Evolutionary conservation across 2,797 vertebrate species (phyloP), one percentile per base, ranked within the genome.

Genomic region (Ataeniobius toweri): DNA sequence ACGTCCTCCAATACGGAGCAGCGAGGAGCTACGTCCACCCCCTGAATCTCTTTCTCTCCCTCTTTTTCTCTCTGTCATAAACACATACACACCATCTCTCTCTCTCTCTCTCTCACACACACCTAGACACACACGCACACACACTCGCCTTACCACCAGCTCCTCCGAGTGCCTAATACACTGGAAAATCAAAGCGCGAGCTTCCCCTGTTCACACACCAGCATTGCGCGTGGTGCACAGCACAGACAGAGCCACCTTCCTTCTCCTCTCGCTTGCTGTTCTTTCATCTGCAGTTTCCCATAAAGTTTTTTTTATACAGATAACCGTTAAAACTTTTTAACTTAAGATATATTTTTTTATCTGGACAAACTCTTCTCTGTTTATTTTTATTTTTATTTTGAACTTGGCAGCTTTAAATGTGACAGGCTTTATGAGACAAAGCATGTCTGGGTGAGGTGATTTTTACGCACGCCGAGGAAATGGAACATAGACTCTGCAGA

Each of bases 111-210:
- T 41, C 78, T 59, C 71, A 67, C 74, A 78, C 79, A 63, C 77
- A 48, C 28, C n/a, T 7, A 16, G 13, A 51, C 31, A 39, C 48
- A 39, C 9, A 53, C 36, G 16, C 69, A 72, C 72, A 58, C 73
- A 73, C 80, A 39, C 83, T 28, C 90, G 65, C 86, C 81, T 89
- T 87, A 86, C 88, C 89, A 89, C 81, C 89, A 86, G 90, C 87
- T 90, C 83, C 92, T 90, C 89, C 84, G 91, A 94, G 92, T 89
- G 91, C 92, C 91, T 91, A 90, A 94, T 92, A 93, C 94, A 92
- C 90, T 92, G 93, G 94, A 94, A 96, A 96, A 95, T 95, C 95
- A 94, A 94, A 95, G 95, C 82, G 83, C 89, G 58, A 94, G 85
- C 90, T 82, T 91, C 79, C 85, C 73, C 85, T 79, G 85, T 91